Percentiles rank a stretch among this genome's conserved stretches.
phyloP scores from a whole-genome alignment of 2,888 invertebrate species.

The Chouioia cunea region DNA sequence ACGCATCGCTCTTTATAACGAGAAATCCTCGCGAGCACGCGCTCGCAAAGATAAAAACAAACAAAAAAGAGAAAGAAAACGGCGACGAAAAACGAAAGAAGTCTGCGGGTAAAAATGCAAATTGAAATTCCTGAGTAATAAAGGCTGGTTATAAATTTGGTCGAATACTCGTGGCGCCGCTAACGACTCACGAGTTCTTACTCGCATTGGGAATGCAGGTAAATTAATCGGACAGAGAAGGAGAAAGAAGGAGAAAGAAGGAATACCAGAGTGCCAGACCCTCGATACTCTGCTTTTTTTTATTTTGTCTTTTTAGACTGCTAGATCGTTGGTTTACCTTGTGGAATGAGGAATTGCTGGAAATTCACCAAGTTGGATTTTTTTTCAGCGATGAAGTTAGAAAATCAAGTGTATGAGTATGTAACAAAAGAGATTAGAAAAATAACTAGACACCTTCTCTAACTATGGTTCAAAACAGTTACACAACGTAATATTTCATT shows the following conservation, averaged over 20 bases:
- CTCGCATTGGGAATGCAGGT: conserved; percentile 31
- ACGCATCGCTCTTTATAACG: conserved; percentile 16
- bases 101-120: conserved; percentile 41
- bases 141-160: conserved; percentile 37
- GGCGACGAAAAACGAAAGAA: not conserved
- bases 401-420: too few species aligned
- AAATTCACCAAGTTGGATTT: too few species aligned
- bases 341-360: too few species aligned
- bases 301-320: too few species aligned
- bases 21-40: not conserved
- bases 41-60: conserved; percentile 4
- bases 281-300: too few species aligned
- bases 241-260: not conserved
- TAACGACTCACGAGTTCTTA: conserved; percentile 26
- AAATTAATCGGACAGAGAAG: conserved; percentile 30
- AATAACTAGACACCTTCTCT: too few species aligned
- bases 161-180: conserved; percentile 10
- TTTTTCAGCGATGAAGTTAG: too few species aligned
- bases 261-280: not conserved
- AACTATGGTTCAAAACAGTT: too few species aligned
- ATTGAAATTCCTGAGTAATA: conserved; percentile 44
- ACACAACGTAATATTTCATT: too few species aligned
- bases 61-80: not conserved
- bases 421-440: too few species aligned
- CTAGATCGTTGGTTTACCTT: too few species aligned